Evolutionary conservation across 2,113 vertebrate genomes (phyloP), one percentile per base, ranked within the genome.

Genomic region (Urocitellus parryii): DNA sequence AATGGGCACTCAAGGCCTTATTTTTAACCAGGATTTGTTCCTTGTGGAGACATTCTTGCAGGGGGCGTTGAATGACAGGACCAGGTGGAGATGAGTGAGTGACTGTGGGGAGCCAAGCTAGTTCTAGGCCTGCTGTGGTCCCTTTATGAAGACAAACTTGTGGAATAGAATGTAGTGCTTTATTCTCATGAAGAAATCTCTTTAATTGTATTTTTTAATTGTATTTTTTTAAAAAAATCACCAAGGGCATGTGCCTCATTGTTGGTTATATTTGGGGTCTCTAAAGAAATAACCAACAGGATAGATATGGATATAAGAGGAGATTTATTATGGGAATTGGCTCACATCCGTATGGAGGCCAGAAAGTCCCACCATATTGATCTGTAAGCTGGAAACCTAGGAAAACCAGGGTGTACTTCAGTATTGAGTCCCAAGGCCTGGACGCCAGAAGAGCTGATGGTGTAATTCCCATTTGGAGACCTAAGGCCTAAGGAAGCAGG

Each of bases 11-110:
- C 87, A 82, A 74, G 97, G 65, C 48, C 90, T 98, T 96, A 82
- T 85, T 97, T 97, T 97, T 96, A 97, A 95, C 77, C 78, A 25
- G 0, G 97, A 34, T 65, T 93, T 93, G 34, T 95, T 70, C 95
- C 72, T 94, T 96, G 88, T 61, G 61, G 91, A 45, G 84, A 68
- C 53, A 93, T 34, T 67, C 86, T 72, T 96, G 77, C 24, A 87
- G 77, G 72, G n/a, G 67, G 25, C 84, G 80, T 67, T 94, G 91
- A 97, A 37, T 80, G 85, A 98, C 68, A 22, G 95, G 56, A 56
- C 77, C 65, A 95, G 90, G 91, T 95, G 94, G 74, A 53, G 29
- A 18, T 9, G 39, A 80, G 22, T 63, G 45, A 42, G 14, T 39
- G 10, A 20, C 18, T 3, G 1, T 39, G 32, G 18, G 2, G 16